Percentiles rank a stretch among this genome's conserved stretches.
These are phyloP conservation scores for Myotis findleyi DNA, from an alignment of 2,797 vertebrate genomes.

Conservation along the genomic window DNA sequence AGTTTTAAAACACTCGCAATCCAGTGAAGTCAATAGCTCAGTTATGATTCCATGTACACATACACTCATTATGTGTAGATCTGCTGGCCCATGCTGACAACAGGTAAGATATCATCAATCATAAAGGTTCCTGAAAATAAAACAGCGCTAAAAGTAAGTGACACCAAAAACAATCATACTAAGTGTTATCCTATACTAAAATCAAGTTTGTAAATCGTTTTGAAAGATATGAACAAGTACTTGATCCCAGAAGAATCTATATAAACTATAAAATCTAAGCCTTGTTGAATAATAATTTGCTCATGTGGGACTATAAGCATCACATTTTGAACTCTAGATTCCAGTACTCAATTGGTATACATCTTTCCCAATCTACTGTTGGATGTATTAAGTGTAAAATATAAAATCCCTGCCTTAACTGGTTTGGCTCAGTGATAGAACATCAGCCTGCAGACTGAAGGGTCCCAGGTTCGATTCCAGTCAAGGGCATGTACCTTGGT, in stretches of 20 bases:
- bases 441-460: no score
- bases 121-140: slow-evolving; percentile 68
- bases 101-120: slow-evolving; percentile 68
- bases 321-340: background rate
- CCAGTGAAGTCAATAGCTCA: slow-evolving; percentile 62
- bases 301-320: background rate
- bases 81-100: slow-evolving; percentile 73
- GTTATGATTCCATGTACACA: slow-evolving; percentile 75
- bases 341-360: background rate
- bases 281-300: background rate
- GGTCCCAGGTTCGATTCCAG: no score
- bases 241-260: background rate
- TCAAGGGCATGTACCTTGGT: no score
- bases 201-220: background rate
- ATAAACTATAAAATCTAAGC: background rate
- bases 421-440: no score
- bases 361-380: background rate
- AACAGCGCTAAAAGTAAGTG: slow-evolving; percentile 32
- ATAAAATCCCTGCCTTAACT: no score
- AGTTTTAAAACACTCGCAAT: slow-evolving; percentile 74
- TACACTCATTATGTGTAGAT: slow-evolving; percentile 72
- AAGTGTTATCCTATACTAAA: background rate
- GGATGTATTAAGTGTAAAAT: background rate
- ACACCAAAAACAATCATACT: slow-evolving; percentile 40
- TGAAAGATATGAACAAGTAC: background rate